Percentiles rank a stretch among this genome's conserved stretches.
phyloP scores from a whole-genome alignment of 2,888 invertebrate genomes.

The Polydrusus cervinus region DNA sequence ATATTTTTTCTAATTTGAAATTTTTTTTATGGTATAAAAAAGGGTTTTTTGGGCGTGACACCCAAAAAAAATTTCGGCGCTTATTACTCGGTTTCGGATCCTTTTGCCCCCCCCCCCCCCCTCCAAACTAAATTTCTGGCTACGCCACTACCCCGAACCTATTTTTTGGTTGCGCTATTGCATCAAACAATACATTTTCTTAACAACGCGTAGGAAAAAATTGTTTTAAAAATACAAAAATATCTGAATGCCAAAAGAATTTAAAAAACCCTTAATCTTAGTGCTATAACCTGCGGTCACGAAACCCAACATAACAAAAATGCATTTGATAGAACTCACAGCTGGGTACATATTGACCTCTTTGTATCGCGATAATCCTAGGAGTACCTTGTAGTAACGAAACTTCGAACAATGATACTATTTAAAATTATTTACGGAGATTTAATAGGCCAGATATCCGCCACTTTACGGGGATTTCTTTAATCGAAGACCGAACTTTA shows the following conservation, averaged over 20 bases:
- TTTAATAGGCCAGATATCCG: constrained; percentile 60
- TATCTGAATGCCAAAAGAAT: not conserved
- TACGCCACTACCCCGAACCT: no score
- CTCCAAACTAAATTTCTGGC: no score
- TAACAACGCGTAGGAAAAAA: no score
- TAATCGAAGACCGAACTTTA: constrained; percentile 53
- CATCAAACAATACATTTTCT: no score
- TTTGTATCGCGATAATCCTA: constrained; percentile 51
- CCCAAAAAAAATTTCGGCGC: no score
- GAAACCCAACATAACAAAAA: constrained; percentile 46
- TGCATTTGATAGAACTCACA: constrained; percentile 52
- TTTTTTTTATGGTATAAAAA: no score
- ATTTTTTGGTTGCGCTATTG: no score
- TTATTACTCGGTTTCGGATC: no score
- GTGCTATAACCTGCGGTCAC: constrained; percentile 59
- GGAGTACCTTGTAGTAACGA: constrained; percentile 52
- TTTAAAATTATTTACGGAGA: constrained; percentile 62
- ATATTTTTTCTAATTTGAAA: no score
- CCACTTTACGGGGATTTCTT: constrained; percentile 58
- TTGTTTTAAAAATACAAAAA: no score
- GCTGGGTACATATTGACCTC: constrained; percentile 59
- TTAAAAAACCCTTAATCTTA: constrained; percentile 53
- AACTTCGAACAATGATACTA: constrained; percentile 52
- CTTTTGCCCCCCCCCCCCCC: no score
- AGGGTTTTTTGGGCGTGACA: no score